phyloP scores from a whole-genome alignment of 1,140 invertebrate genomes.

The Brachionus paranguensis region DNA sequence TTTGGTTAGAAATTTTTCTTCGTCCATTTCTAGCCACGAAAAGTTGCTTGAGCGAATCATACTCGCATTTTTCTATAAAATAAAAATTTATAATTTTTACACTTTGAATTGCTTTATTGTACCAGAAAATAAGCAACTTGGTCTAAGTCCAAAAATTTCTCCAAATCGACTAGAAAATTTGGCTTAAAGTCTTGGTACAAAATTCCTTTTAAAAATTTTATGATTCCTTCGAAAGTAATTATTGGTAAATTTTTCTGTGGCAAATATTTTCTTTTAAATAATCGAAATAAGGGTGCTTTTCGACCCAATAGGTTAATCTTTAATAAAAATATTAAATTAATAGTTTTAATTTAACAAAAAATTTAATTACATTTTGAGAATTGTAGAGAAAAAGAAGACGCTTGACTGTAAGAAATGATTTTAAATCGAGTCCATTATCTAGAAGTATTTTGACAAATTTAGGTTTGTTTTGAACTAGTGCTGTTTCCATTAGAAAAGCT shows the following conservation, averaged over 20 bases:
- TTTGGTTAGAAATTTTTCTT: background rate
- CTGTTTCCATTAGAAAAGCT: slow-evolving; percentile 62
- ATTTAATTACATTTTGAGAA: slow-evolving; percentile 44
- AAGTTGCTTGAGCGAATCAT: slow-evolving; percentile 2
- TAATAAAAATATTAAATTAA: background rate
- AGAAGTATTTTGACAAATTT: slow-evolving; percentile 91
- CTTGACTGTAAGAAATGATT: slow-evolving; percentile 88
- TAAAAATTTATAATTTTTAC: background rate
- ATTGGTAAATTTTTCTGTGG: background rate
- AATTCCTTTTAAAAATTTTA: background rate
- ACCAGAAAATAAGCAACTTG: background rate
- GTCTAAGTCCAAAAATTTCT: background rate
- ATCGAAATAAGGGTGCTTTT: slow-evolving; percentile 21
- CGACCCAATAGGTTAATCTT: background rate
- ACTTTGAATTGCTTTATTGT: too few relatives aligned
- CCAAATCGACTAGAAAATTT: background rate
- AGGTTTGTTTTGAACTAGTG: slow-evolving; percentile 85
- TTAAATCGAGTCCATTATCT: slow-evolving; percentile 94
- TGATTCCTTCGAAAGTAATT: background rate
- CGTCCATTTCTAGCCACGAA: background rate
- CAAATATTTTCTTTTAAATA: slow-evolving; percentile 41
- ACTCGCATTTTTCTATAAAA: background rate
- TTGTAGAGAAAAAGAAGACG: slow-evolving; percentile 66
- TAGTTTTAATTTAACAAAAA: background rate
- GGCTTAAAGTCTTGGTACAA: slow-evolving; percentile 21